A percentile compares a stretch with the other conserved stretches of the same genome.
Evolutionary conservation across 2,797 vertebrate genomes (phyloP).

Genomic region (Lutjanus argentimaculatus): DNA sequence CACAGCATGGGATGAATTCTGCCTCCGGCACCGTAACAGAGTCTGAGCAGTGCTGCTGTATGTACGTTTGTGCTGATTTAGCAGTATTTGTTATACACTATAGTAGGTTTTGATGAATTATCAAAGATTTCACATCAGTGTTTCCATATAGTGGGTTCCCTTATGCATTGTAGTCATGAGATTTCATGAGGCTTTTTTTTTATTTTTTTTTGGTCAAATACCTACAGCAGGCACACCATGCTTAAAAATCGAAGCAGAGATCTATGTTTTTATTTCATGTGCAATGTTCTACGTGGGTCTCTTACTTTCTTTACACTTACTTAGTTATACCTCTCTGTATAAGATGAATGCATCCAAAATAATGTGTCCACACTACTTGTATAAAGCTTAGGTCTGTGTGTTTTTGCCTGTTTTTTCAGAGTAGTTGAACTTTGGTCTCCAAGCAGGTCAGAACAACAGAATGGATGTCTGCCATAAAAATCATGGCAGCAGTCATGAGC

Average conservation of each 20-base stretch:
- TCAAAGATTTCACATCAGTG: constrained; percentile 29
- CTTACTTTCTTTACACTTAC: not conserved
- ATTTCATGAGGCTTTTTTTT: too few relatives aligned
- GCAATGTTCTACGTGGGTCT: not conserved
- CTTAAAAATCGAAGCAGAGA: not conserved
- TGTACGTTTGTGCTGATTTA: constrained; percentile 50
- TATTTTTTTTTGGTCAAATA: too few relatives aligned
- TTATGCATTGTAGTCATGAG: constrained; percentile 9
- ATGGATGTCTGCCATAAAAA: not conserved
- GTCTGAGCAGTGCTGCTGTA: not conserved
- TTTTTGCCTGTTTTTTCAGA: not conserved
- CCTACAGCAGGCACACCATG: not conserved
- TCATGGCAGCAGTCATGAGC: not conserved
- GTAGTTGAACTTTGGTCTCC: not conserved
- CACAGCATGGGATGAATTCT: constrained; percentile 16
- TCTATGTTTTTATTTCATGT: constrained; percentile 15
- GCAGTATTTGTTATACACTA: constrained; percentile 31
- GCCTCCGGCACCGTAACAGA: constrained; percentile 15
- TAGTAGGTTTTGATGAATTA: constrained; percentile 22
- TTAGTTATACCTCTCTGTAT: not conserved
- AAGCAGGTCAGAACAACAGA: not conserved
- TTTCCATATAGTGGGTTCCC: not conserved
- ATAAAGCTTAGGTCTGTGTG: not conserved
- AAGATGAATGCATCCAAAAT: not conserved
- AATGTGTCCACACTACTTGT: not conserved